These are phyloP conservation scores for Melanerpes aurifrons DNA, from an alignment of 2,113 vertebrate species.

Conservation along the genomic window DNA sequence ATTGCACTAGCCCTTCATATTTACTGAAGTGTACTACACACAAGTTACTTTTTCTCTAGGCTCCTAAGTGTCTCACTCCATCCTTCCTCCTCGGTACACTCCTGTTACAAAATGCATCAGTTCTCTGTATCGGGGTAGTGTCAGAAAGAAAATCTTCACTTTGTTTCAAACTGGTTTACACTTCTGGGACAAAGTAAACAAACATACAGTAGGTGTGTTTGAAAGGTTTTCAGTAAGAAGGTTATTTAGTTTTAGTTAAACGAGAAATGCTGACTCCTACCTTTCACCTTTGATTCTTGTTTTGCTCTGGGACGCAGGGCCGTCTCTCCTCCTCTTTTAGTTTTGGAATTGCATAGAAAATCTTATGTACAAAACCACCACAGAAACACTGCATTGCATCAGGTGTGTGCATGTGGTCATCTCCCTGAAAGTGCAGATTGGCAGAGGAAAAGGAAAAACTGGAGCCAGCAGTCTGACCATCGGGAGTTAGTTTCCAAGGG, in stretches of 20 bases:
- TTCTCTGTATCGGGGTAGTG: neutral
- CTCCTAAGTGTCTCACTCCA: slow-evolving; percentile 36
- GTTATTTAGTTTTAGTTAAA: slow-evolving; percentile 25
- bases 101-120: slow-evolving; percentile 26
- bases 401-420: neutral
- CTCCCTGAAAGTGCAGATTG: slow-evolving; percentile 27
- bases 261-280: slow-evolving; percentile 66
- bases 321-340: slow-evolving; percentile 49
- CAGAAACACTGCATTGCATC: slow-evolving; percentile 52
- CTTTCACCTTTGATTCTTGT: slow-evolving; percentile 59
- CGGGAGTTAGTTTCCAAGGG: slow-evolving; percentile 17
- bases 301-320: slow-evolving; percentile 46
- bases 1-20: slow-evolving; percentile 81
- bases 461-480: neutral
- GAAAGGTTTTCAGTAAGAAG: slow-evolving; percentile 15
- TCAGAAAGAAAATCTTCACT: slow-evolving; percentile 26
- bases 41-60: slow-evolving; percentile 68
- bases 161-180: slow-evolving; percentile 14
- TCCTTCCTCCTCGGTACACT: neutral
- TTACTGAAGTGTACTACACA: slow-evolving; percentile 49
- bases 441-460: neutral
- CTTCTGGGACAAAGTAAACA: slow-evolving; percentile 32
- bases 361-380: slow-evolving; percentile 42
- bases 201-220: neutral
- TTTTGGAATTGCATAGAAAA: slow-evolving; percentile 71